Evolutionary conservation across 2,113 vertebrate genomes (phyloP).

Genomic region (Antechinus stuartii): DNA sequence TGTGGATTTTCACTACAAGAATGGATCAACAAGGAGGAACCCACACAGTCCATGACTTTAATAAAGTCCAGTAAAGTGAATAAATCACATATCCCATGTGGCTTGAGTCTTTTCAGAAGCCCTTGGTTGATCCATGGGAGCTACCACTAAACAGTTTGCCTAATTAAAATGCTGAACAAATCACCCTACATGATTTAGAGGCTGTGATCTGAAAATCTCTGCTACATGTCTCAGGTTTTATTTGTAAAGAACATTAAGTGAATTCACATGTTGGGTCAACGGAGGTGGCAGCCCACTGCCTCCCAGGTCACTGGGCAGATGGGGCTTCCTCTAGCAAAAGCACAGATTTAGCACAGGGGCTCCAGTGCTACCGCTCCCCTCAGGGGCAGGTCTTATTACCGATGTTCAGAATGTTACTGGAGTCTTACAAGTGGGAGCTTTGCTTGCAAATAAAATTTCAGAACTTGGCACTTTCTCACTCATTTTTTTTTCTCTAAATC

Average conservation of each 20-base stretch:
- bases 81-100: rapidly evolving
- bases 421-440: slow-evolving; percentile 65
- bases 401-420: slow-evolving; percentile 72
- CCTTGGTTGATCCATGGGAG: neutral
- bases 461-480: slow-evolving; percentile 72
- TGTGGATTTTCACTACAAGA: neutral
- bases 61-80: slow-evolving; percentile 20
- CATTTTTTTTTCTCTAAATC: slow-evolving; percentile 73
- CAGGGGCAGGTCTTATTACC: slow-evolving; percentile 49
- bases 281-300: neutral
- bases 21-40: neutral
- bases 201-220: slow-evolving; percentile 61
- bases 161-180: neutral
- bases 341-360: slow-evolving; percentile 62
- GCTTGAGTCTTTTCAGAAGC: slow-evolving; percentile 46
- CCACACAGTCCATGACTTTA: neutral
- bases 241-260: slow-evolving; percentile 34
- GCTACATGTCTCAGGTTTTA: slow-evolving; percentile 41
- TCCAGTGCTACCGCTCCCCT: slow-evolving; percentile 53
- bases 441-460: slow-evolving; percentile 82
- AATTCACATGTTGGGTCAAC: neutral
- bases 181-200: slow-evolving; percentile 4
- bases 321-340: slow-evolving; percentile 49
- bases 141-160: slow-evolving; percentile 5
- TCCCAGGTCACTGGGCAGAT: slow-evolving; percentile 57